phyloP scores from a whole-genome alignment of 2,888 invertebrate species.

The Dorcus hopei region DNA sequence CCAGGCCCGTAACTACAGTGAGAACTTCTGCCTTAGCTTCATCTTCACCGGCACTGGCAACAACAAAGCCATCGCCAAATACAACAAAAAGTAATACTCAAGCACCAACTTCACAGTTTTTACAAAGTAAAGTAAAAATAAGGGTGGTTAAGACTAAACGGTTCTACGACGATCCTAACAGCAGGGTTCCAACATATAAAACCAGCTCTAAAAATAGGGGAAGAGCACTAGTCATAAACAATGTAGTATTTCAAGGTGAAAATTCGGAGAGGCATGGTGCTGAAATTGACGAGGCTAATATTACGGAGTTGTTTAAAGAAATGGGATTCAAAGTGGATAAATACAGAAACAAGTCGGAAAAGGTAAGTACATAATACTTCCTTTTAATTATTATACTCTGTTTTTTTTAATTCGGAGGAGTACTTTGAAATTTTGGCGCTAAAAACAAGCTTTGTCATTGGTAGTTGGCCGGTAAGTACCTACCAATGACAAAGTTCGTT shows the following conservation, averaged over 20 bases:
- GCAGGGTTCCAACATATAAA: constrained; percentile 34
- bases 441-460: too few relatives aligned
- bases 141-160: background rate
- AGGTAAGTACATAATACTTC: constrained; percentile 41
- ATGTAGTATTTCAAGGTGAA: constrained; percentile 38
- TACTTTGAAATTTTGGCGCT: too few relatives aligned
- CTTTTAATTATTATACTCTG: background rate
- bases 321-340: constrained; percentile 56
- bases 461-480: background rate
- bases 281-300: constrained; percentile 57
- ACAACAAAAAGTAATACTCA: too few relatives aligned
- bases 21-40: too few relatives aligned
- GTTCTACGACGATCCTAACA: background rate
- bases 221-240: constrained; percentile 42
- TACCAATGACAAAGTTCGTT: too few relatives aligned
- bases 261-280: constrained; percentile 53
- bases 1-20: too few relatives aligned
- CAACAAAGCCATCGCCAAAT: too few relatives aligned
- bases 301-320: constrained; percentile 59
- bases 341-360: constrained; percentile 48
- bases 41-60: too few relatives aligned
- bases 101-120: background rate
- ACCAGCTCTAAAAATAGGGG: constrained; percentile 36
- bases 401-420: background rate
- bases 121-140: background rate